phyloP scores from a whole-genome alignment of 2,113 vertebrate genomes.

The Acrocephalus arundinaceus region DNA sequence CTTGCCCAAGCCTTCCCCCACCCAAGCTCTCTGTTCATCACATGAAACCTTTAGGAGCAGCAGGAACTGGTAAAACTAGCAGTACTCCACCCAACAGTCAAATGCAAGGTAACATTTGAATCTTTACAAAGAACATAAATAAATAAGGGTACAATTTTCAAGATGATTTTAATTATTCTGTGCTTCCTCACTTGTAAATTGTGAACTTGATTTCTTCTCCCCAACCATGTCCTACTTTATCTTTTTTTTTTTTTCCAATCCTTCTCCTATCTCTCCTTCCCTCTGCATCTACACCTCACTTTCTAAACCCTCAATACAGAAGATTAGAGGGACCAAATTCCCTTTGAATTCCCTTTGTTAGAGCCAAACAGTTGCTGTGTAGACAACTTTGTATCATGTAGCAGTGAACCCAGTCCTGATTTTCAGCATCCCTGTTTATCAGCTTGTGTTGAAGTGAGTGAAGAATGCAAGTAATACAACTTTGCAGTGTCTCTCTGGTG shows the following conservation, averaged over 20 bases:
- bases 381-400: not conserved
- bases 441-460: not conserved
- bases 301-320: not conserved
- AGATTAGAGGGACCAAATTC: not conserved
- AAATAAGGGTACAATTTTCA: not conserved
- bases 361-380: not conserved
- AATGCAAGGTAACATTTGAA: conserved; percentile 73
- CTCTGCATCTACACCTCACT: not conserved
- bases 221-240: not conserved
- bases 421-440: not conserved
- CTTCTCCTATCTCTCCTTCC: not conserved
- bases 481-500: not conserved
- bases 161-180: not conserved
- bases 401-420: not conserved
- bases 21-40: conserved; percentile 84
- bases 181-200: not conserved
- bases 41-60: conserved; percentile 81
- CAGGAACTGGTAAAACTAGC: conserved; percentile 67
- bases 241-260: not conserved
- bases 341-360: not conserved
- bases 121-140: not conserved
- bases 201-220: not conserved
- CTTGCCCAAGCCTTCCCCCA: conserved; percentile 83
- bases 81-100: not conserved
- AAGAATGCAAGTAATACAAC: not conserved